Evolutionary conservation across 2,888 invertebrate genomes (phyloP), one percentile per base, ranked within the genome.

Genomic region (Merodon equestris): DNA sequence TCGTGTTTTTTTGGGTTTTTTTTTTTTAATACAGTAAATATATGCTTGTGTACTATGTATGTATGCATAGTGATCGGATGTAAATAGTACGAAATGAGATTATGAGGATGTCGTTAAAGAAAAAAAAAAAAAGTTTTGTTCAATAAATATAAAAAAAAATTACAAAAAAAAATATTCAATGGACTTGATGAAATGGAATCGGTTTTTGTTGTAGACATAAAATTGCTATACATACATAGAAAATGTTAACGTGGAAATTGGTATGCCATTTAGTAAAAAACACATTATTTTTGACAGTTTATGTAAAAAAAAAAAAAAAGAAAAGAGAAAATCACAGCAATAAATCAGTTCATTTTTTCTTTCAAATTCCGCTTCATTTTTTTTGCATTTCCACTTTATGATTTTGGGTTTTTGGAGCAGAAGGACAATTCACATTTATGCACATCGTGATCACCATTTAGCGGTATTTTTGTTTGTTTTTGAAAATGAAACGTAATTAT

Each of bases 321-420:
- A 79, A 79, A 77, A 82, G 81, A 77, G 81, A 85, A 87, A 88
- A 88, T 88, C 88, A 88, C 88, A 88, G 88, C 86, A 84, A 83
- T 84, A 86, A 85, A 85, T 88, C 88, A 88, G 88, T 88, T 87
- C 88, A 85, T 86, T 86, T 81, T 76, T 79, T 77, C 77, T 82
- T 81, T 82, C 83, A 81, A 83, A 83, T 84, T 84, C 82, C 83
- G 82, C 82, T 82, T 81, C 83, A 83, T 75, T 82, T 81, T 82
- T 72, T 66, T 54, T 72, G 64, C 68, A 74, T 70, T 81, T 75
- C 40, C 67, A 76, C 63, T 76, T 75, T 51, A 54, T 36, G 44
- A 68, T 54, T 42, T 67, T 66, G 58, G 57, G 60, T 51, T 53
- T 1, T 56, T 50, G 36, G 40, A 60, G 14, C 56, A 19, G 45